phyloP scores from a whole-genome alignment of 1,140 invertebrate genomes.

The Drosophila tristis region DNA sequence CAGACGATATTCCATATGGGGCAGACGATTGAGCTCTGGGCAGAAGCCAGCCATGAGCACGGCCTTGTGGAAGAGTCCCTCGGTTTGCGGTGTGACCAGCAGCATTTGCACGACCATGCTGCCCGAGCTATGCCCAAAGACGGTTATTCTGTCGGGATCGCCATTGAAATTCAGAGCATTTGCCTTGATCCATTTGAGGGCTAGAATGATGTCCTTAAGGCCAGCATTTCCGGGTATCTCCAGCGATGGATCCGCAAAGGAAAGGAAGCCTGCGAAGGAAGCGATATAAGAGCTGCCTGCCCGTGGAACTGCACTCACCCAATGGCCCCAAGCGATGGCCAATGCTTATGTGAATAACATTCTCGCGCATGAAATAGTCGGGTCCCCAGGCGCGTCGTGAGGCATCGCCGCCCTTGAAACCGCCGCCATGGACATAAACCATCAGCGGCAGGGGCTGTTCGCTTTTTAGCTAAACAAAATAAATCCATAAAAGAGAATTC shows the following conservation, averaged over 20 bases:
- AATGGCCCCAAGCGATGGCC: constrained; percentile 84
- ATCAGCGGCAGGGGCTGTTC: constrained; percentile 86
- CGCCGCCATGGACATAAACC: constrained; percentile 90
- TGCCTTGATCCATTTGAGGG: constrained; percentile 86
- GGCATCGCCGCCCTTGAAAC: constrained; percentile 85
- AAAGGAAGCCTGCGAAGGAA: constrained; percentile 82
- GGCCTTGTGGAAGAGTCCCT: constrained; percentile 86
- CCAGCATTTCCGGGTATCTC: constrained; percentile 86
- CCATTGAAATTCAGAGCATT: constrained; percentile 87
- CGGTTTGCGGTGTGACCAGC: constrained; percentile 60
- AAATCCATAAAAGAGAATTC: background rate
- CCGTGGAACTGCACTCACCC: constrained; percentile 48
- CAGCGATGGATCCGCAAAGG: constrained; percentile 87
- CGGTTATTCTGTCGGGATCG: constrained; percentile 85
- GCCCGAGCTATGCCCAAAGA: constrained; percentile 86
- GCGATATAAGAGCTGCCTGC: background rate
- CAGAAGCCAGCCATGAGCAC: constrained; percentile 86
- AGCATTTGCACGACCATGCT: constrained; percentile 76
- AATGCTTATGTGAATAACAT: constrained; percentile 85
- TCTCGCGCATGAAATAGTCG: constrained; percentile 86
- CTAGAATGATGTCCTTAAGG: constrained; percentile 85
- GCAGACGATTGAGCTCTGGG: constrained; percentile 53
- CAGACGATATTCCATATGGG: constrained; percentile 59
- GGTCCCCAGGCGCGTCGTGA: constrained; percentile 74
- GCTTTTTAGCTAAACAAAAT: constrained; percentile 30